These are phyloP conservation scores for Calonectris borealis DNA, from an alignment of 2,113 vertebrate genomes.

Conservation along the genomic window DNA sequence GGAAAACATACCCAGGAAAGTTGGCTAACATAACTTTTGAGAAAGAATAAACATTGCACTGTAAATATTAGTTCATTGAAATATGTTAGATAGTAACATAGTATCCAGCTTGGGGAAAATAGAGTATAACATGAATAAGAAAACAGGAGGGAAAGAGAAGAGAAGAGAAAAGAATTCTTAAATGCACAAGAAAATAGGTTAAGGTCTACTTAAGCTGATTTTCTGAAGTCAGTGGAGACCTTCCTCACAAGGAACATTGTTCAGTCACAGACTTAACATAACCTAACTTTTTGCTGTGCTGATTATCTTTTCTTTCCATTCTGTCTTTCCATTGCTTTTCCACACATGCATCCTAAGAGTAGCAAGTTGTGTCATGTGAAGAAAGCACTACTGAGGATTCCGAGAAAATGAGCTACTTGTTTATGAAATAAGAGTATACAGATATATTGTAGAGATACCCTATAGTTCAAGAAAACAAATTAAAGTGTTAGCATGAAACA, in stretches of 20 bases:
- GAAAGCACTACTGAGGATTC: neutral
- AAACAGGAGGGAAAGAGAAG: neutral
- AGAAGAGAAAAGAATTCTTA: neutral
- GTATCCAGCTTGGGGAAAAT: neutral
- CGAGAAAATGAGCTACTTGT: neutral
- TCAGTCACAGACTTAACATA: neutral
- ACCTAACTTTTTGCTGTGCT: neutral
- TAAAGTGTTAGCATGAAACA: neutral
- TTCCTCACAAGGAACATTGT: neutral
- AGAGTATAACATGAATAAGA: neutral
- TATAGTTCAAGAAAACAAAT: neutral
- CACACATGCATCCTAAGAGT: neutral
- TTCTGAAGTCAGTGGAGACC: neutral
- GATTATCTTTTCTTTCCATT: neutral
- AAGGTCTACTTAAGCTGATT: neutral
- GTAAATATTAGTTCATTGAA: neutral
- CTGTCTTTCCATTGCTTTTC: neutral
- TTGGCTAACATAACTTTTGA: neutral
- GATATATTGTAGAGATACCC: neutral
- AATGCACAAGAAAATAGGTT: neutral
- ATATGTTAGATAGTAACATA: neutral
- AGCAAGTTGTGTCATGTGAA: neutral
- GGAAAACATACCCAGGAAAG: neutral
- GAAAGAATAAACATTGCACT: neutral
- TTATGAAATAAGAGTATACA: neutral